Evolutionary conservation across 2,113 vertebrate species (phyloP), one percentile per base, ranked within the genome.

Genomic region (Polypterus bichir): DNA sequence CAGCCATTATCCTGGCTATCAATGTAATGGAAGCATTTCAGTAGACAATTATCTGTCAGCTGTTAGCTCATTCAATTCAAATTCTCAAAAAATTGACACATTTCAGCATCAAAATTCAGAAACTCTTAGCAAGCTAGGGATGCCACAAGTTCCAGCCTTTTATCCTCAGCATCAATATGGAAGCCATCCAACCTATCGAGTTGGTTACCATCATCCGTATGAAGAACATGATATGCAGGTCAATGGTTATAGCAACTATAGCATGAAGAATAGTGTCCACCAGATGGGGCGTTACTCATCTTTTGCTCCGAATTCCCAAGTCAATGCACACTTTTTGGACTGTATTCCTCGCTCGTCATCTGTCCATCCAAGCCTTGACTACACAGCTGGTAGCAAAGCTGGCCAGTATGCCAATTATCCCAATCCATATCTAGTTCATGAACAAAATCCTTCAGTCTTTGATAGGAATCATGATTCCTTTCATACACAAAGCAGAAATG

Each of bases 181-280:
- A 66, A 83, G 79, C 49, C 85, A 81, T 73, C 90, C 85, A 72
- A 76, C 71, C 59, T 93, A 88, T 70, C 72, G 87, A 61, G 76
- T 88, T 51, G 89, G 85, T 74, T 95, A 91, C 72, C 84, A 89
- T 61, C 85, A 89, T 73, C 89, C 84, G 70, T 94, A 91, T 3
- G 76, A 83, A 68, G 88, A 88, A 74, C 82, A 86, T 72, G 85
- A 78, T 64, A 71, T 91, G 74, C 91, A 89, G 68, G 74, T 91
- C 65, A 92, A 91, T 72, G 80, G 88, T 66, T 95, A 90, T 76
- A 85, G 72, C 73, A 71, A 78, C 56, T 90, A 85, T 64, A 73
- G 79, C 67, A 66, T 88, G 63, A 83, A 82, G 73, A 78, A 89
- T 70, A 81, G 71, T 4, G 67, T 83, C 60, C 88, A 90, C 60